Conservation (phyloP, 2,797 vertebrate genomes). For the Naso thynnoides region DNA sequence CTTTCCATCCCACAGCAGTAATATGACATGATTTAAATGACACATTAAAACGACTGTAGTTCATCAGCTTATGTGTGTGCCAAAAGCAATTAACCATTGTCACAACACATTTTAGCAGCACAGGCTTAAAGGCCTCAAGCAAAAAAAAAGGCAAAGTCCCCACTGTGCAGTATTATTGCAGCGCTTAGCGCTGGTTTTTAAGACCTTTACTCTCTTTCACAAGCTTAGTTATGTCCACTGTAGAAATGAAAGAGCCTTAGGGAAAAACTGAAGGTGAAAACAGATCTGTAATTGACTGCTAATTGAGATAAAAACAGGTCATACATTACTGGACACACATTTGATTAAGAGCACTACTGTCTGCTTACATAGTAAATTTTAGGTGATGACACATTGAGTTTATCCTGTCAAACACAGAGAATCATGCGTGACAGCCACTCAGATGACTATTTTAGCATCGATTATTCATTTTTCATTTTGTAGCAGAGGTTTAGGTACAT, state of each 20-base stretch:
- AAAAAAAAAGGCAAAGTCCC: too few relatives aligned
- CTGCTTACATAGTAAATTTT: too few relatives aligned
- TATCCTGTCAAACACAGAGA: not conserved
- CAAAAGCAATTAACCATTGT: conserved; percentile 29
- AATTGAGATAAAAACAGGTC: not conserved
- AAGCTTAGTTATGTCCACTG: not conserved
- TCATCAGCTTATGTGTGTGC: conserved; percentile 11
- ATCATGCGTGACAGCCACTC: not conserved
- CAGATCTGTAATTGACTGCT: not conserved
- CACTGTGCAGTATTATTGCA: not conserved
- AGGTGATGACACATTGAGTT: not conserved
- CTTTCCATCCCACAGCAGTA: conserved; percentile 14
- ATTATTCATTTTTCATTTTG: not conserved
- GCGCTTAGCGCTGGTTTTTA: not conserved
- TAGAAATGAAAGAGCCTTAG: not conserved
- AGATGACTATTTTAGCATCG: not conserved
- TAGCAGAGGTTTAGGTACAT: not conserved
- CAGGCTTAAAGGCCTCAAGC: not conserved
- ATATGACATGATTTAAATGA: conserved; percentile 31
- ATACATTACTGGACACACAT: too few relatives aligned
- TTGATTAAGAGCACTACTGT: too few relatives aligned
- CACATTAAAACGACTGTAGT: conserved; percentile 2
- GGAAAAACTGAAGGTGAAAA: not conserved
- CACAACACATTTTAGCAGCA: not conserved
- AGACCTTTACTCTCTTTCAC: not conserved